Evolutionary conservation across 2,888 invertebrate genomes (phyloP), one percentile per base, ranked within the genome.

Genomic region (Acleris laterana): DNA sequence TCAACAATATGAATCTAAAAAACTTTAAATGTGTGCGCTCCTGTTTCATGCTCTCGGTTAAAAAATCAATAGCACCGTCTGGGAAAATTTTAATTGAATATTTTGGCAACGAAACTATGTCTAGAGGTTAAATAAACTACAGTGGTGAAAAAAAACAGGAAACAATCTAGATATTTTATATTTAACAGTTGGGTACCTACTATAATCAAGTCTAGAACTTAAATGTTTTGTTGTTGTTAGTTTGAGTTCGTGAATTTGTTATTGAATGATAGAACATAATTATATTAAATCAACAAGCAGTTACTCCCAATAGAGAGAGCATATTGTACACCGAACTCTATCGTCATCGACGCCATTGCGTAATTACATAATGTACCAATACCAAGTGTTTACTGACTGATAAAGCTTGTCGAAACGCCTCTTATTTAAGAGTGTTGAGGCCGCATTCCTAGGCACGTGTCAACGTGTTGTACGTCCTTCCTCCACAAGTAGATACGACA

Each of bases 401-500:
- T 87, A 87, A 79, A 79, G 79, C 73, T 74, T 75, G 72, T 69
- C 72, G 72, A 73, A 76, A 76, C 73, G 80, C 80, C 78, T 80
- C 77, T 81, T 80, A 66, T 79, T 70, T 74, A 78, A 77, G 38
- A 83, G 77, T 84, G 83, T 84, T 83, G 88, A 83, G 78, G 81
- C 84, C 85, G 76, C 90, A 91, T 91, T 90, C 91, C 86, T 76
- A 71, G 77, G 80, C 78, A 84, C 84, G 87, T 88, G 90, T 87
- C 90, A 57, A 57, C 22, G 46, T 28, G 84, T 13, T 25, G 19
- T 38, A 42, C 44, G 70, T 75, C 73, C 72, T 69, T 75, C 73
- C 72, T 69, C 70, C 68, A 69, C 73, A 76, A 71, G 71, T 73
- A 25, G 25, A 25, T 25, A 74, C 72, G 73, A 62, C 71, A 64